Percentiles rank a stretch among this genome's conserved stretches.
Evolutionary conservation across 2,797 vertebrate genomes (phyloP).

Genomic region (Girardinus metallicus): DNA sequence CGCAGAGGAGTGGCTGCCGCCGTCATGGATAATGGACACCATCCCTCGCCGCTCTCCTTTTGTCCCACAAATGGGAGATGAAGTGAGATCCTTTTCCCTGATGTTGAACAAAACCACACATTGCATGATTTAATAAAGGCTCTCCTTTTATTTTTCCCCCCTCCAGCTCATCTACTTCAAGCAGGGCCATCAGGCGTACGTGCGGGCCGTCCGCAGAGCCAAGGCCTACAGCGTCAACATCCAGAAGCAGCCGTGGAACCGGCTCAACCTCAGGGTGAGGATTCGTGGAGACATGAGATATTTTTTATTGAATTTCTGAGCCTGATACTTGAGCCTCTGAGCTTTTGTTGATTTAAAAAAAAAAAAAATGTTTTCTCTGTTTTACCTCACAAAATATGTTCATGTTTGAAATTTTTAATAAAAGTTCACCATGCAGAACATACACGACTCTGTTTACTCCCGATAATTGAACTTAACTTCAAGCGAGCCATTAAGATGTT

Average conservation of each 20-base stretch:
- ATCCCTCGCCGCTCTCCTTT: slow-evolving; percentile 93
- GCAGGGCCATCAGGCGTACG: slow-evolving; percentile 98
- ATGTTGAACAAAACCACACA: background rate
- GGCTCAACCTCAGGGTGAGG: slow-evolving; percentile 95
- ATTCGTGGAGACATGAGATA: background rate
- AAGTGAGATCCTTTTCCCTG: slow-evolving; percentile 77
- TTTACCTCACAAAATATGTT: background rate
- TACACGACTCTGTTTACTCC: background rate
- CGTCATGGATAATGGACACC: slow-evolving; percentile 94
- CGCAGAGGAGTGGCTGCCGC: slow-evolving; percentile 92
- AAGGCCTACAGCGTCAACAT: slow-evolving; percentile 95
- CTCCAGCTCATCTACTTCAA: slow-evolving; percentile 95
- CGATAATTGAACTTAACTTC: background rate
- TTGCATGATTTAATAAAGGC: background rate
- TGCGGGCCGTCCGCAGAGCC: slow-evolving; percentile 91
- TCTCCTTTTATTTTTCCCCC: background rate
- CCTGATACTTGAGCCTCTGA: background rate
- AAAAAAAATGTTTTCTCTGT: background rate
- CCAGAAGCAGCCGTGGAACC: slow-evolving; percentile 99
- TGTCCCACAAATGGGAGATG: slow-evolving; percentile 98
- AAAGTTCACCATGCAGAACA: background rate
- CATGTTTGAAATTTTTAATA: background rate
- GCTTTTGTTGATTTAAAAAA: background rate
- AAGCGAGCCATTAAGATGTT: background rate
- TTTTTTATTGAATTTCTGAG: background rate